Evolutionary conservation across 2,113 vertebrate genomes (phyloP).

Genomic region (Stercorarius parasiticus): DNA sequence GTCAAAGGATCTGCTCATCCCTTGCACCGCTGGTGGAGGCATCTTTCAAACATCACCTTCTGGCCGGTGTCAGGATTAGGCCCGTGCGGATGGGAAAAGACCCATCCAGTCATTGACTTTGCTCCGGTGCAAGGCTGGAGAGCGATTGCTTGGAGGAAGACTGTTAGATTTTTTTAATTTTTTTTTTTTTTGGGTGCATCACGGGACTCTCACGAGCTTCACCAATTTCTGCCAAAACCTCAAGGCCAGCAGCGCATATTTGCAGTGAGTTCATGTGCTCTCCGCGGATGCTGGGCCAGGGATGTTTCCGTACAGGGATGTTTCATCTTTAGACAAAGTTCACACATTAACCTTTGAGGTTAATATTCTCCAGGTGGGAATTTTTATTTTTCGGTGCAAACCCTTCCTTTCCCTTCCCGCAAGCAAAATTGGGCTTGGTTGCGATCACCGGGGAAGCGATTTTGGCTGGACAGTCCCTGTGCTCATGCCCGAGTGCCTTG

Average conservation of each 20-base stretch:
- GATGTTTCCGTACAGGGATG: background rate
- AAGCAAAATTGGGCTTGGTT: background rate
- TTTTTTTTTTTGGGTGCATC: background rate
- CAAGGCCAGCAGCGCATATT: background rate
- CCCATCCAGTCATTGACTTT: background rate
- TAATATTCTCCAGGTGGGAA: background rate
- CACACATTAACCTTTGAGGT: background rate
- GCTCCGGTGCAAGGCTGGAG: background rate
- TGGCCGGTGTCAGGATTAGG: background rate
- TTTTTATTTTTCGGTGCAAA: background rate
- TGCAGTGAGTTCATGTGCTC: background rate
- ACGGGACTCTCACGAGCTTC: background rate
- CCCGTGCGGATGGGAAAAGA: background rate
- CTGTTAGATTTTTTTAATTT: background rate
- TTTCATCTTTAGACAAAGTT: background rate
- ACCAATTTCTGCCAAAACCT: background rate
- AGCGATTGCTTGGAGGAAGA: accelerated
- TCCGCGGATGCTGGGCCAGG: background rate
- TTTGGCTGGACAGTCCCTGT: background rate
- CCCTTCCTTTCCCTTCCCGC: background rate
- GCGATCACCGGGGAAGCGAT: background rate
- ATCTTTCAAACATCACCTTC: background rate
- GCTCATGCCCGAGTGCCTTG: background rate
- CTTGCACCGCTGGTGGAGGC: accelerated
- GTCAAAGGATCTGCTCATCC: background rate